Percentiles rank a stretch among this genome's conserved stretches.
These are phyloP conservation scores for Gulo gulo DNA, from an alignment of 2,113 vertebrate genomes.

Conservation along the genomic window DNA sequence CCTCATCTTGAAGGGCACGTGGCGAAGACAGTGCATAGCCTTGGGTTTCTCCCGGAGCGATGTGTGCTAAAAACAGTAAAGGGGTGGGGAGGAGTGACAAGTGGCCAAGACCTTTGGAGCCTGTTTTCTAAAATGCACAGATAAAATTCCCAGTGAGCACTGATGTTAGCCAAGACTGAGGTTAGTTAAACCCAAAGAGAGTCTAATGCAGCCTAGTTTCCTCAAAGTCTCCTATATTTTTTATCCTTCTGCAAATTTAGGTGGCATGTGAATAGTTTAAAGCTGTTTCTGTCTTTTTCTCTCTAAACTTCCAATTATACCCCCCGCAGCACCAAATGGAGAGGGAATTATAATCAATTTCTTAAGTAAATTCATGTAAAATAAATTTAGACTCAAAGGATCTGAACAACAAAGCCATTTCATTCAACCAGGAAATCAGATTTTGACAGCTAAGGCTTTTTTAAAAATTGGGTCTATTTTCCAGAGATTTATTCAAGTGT, in stretches of 20 bases:
- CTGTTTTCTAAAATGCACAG: background rate
- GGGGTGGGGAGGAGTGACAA: background rate
- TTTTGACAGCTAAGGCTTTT: slow-evolving; percentile 52
- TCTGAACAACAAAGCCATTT: slow-evolving; percentile 54
- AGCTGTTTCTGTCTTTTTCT: slow-evolving; percentile 42
- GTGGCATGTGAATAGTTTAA: background rate
- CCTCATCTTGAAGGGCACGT: background rate
- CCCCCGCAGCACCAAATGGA: slow-evolving; percentile 9
- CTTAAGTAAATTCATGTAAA: slow-evolving; percentile 67
- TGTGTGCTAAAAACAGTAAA: background rate
- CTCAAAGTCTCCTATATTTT: background rate
- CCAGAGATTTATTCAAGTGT: slow-evolving; percentile 28
- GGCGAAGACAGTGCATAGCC: background rate
- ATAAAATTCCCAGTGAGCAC: background rate
- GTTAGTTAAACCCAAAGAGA: background rate
- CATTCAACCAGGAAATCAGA: slow-evolving; percentile 58
- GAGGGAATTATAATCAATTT: slow-evolving; percentile 57
- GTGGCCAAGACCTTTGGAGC: background rate
- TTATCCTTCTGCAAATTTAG: background rate
- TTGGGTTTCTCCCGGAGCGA: background rate
- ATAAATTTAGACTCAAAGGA: slow-evolving; percentile 54
- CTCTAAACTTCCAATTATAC: slow-evolving; percentile 29
- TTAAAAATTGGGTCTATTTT: slow-evolving; percentile 53
- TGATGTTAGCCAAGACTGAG: background rate
- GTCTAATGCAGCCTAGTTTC: background rate